Conservation (phyloP, 2,113 vertebrate genomes). For the Scopus umbretta region DNA sequence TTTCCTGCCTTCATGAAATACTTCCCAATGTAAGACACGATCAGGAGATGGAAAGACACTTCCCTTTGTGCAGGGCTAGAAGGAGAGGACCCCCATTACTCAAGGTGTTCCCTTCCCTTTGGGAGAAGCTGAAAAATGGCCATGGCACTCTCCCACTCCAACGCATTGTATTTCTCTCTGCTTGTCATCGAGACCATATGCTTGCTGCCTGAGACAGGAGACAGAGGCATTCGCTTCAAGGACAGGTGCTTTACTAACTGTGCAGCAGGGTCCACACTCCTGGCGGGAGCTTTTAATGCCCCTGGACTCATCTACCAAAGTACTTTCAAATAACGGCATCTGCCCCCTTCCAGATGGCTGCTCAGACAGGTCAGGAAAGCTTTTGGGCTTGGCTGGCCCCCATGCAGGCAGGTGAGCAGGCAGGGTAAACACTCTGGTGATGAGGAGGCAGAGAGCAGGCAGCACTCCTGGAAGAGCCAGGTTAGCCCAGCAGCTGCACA, state of each 20-base stretch:
- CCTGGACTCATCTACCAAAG: not conserved
- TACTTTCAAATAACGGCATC: not conserved
- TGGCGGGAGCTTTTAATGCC: not conserved
- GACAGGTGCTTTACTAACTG: not conserved
- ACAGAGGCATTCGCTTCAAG: not conserved
- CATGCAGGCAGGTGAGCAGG: not conserved
- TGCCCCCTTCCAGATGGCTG: conserved; percentile 29
- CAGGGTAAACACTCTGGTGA: not conserved
- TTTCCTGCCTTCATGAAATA: not conserved
- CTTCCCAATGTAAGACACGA: not conserved
- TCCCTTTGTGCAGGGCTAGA: not conserved
- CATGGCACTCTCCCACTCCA: not conserved
- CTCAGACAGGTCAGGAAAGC: not conserved
- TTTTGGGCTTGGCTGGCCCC: not conserved
- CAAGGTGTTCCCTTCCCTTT: not conserved
- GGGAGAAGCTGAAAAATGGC: not conserved
- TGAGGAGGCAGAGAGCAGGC: accelerated
- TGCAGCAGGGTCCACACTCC: not conserved
- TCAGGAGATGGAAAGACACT: not conserved
- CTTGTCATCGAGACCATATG: not conserved
- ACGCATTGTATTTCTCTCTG: not conserved
- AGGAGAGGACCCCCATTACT: not conserved
- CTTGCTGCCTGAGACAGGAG: not conserved
- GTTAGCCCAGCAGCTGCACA: not conserved
- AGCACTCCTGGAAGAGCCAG: not conserved